These are phyloP conservation scores for Styela plicata DNA, from an alignment of 23 tunicate species.

Conservation along the genomic window DNA sequence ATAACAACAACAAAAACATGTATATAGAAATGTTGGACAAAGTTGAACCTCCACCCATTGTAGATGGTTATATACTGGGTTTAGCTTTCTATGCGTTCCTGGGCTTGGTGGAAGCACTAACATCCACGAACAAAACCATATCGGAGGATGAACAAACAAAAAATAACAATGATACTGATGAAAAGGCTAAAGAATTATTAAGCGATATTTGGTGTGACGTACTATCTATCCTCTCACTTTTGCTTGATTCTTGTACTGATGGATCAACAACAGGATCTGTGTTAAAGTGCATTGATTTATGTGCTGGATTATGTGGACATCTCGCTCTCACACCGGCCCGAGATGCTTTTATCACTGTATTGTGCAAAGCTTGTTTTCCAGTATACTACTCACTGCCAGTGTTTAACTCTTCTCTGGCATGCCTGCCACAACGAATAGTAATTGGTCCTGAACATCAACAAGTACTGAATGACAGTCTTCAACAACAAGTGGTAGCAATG, in stretches of 20 bases:
- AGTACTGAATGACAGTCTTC: slow-evolving; percentile 32
- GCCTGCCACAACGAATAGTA: slow-evolving; percentile 55
- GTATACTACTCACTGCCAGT: slow-evolving; percentile 71
- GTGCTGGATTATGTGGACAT: slow-evolving; percentile 90
- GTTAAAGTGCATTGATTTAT: slow-evolving; percentile 72
- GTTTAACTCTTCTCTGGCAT: slow-evolving; percentile 64
- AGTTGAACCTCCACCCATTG: slow-evolving; percentile 62
- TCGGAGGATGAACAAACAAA: not conserved
- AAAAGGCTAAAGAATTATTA: slow-evolving; percentile 37
- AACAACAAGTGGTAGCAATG: slow-evolving; percentile 82
- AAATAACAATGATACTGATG: not conserved
- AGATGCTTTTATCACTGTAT: slow-evolving; percentile 80
- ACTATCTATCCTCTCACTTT: slow-evolving; percentile 55
- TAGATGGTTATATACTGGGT: slow-evolving; percentile 84
- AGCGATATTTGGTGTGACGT: slow-evolving; percentile 69
- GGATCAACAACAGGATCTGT: slow-evolving; percentile 67
- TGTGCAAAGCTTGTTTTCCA: slow-evolving; percentile 88
- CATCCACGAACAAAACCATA: slow-evolving; percentile 42
- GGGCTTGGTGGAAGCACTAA: slow-evolving; percentile 62
- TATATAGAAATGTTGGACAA: slow-evolving; percentile 89
- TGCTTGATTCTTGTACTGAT: slow-evolving; percentile 75
- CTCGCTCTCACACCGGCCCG: slow-evolving; percentile 53
- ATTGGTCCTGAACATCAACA: slow-evolving; percentile 29
- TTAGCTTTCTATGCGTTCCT: slow-evolving; percentile 75
- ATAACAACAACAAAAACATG: slow-evolving; percentile 53